phyloP scores from a whole-genome alignment of 1,140 invertebrate genomes.

The Coboldia fuscipes region DNA sequence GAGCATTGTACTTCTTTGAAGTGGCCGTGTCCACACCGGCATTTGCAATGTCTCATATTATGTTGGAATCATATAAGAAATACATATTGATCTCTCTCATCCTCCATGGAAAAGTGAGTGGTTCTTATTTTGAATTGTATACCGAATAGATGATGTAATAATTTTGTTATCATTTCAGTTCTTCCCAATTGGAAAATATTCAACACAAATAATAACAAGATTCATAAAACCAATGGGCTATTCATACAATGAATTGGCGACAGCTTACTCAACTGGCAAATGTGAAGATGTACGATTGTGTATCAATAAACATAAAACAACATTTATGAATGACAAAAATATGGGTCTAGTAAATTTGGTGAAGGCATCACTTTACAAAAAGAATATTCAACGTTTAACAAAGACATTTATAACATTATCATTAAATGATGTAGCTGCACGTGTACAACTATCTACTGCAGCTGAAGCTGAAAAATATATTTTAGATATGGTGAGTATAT shows the following conservation, averaged over 20 bases:
- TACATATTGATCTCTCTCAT: slow-evolving; percentile 83
- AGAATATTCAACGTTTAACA: slow-evolving; percentile 90
- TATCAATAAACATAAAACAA: slow-evolving; percentile 59
- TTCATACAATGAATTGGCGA: slow-evolving; percentile 78
- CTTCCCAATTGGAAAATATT: slow-evolving; percentile 67
- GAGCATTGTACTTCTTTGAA: slow-evolving; percentile 88
- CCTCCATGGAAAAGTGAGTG: slow-evolving; percentile 60
- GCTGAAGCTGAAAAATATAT: slow-evolving; percentile 85
- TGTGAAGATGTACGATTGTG: slow-evolving; percentile 43
- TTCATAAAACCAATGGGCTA: slow-evolving; percentile 81
- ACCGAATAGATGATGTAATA: background rate
- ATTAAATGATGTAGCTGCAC: slow-evolving; percentile 75
- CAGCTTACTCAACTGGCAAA: slow-evolving; percentile 55
- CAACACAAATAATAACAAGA: slow-evolving; percentile 68
- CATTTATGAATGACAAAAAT: slow-evolving; percentile 67
- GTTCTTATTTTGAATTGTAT: no score
- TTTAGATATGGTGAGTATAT: slow-evolving; percentile 61
- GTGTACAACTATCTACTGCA: slow-evolving; percentile 65
- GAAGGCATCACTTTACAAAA: slow-evolving; percentile 67
- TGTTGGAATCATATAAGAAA: slow-evolving; percentile 94
- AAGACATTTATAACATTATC: slow-evolving; percentile 94
- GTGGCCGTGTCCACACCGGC: slow-evolving; percentile 83
- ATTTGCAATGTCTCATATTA: slow-evolving; percentile 84
- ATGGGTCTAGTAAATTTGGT: slow-evolving; percentile 59
- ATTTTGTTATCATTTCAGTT: slow-evolving; percentile 26